Evolutionary conservation across 2,797 vertebrate species (phyloP).

Genomic region (Picus viridis): DNA sequence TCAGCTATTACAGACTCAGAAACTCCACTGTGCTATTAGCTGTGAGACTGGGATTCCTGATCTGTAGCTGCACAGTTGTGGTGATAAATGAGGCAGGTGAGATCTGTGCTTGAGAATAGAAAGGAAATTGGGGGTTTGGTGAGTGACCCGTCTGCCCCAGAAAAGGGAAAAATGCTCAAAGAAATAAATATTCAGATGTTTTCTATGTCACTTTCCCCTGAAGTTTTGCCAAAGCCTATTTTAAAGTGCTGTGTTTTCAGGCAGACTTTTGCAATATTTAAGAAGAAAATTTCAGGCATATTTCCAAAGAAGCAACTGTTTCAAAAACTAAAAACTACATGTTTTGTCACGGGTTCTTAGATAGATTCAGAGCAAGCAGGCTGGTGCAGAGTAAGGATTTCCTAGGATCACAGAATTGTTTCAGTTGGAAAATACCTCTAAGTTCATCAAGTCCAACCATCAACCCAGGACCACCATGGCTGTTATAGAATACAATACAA

Average conservation of each 20-base stretch:
- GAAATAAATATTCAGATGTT: background rate
- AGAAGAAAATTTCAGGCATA: conserved; percentile 1
- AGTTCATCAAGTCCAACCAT: no score
- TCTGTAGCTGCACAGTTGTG: background rate
- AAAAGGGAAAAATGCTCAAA: background rate
- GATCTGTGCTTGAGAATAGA: background rate
- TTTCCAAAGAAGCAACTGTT: background rate
- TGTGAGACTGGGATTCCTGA: background rate
- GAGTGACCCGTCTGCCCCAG: background rate
- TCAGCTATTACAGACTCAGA: background rate
- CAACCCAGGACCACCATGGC: no score
- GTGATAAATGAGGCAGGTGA: background rate
- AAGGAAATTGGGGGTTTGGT: background rate
- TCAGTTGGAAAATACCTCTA: no score
- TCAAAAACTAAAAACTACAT: conserved; percentile 20
- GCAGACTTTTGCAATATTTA: background rate
- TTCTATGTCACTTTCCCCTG: background rate
- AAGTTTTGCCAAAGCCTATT: background rate
- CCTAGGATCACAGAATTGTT: no score
- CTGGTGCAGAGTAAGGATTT: background rate
- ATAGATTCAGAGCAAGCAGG: conserved; percentile 46
- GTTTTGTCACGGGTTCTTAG: background rate
- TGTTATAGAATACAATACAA: no score
- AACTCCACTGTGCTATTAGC: background rate
- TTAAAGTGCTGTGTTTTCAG: background rate